phyloP scores from a whole-genome alignment of 2,888 invertebrate genomes.

The Incurvaria masculella region DNA sequence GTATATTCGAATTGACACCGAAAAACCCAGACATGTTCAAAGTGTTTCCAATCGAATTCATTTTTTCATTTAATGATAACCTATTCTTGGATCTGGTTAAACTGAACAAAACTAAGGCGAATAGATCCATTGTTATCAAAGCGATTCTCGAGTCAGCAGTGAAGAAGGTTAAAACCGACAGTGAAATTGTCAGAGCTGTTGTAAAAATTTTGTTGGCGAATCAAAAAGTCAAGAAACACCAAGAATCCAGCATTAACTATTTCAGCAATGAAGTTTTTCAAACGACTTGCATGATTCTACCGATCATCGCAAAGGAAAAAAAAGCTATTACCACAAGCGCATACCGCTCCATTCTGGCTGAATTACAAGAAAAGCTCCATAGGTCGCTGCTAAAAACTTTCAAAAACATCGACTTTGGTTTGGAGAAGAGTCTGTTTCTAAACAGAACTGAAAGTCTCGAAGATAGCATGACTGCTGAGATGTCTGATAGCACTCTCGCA shows the following conservation, averaged over 20 bases:
- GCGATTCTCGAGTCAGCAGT: conserved; percentile 37
- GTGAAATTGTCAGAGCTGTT: conserved; percentile 35
- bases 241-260: conserved; percentile 25
- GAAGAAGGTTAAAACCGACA: conserved; percentile 36
- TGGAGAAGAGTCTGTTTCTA: conserved; percentile 20
- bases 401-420: conserved; percentile 33
- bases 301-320: conserved; percentile 41
- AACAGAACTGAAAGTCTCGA: conserved; percentile 25
- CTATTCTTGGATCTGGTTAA: conserved; percentile 31
- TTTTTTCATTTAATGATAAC: conserved; percentile 35
- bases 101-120: conserved; percentile 34
- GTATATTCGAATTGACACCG: conserved; percentile 36
- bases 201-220: conserved; percentile 33
- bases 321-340: conserved; percentile 35
- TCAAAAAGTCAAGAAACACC: conserved; percentile 21
- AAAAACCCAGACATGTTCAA: conserved; percentile 43
- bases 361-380: conserved; percentile 42
- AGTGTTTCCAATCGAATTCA: conserved; percentile 32
- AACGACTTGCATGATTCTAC: conserved; percentile 38
- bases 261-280: conserved; percentile 40
- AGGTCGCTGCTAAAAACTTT: conserved; percentile 33
- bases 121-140: conserved; percentile 31
- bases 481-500: conserved; percentile 27
- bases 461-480: conserved; percentile 25
- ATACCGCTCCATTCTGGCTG: conserved; percentile 37